A percentile compares a stretch with the other conserved stretches of the same genome.
Evolutionary conservation across 2,888 invertebrate genomes (phyloP).

Genomic region (Coelinius sp.): DNA sequence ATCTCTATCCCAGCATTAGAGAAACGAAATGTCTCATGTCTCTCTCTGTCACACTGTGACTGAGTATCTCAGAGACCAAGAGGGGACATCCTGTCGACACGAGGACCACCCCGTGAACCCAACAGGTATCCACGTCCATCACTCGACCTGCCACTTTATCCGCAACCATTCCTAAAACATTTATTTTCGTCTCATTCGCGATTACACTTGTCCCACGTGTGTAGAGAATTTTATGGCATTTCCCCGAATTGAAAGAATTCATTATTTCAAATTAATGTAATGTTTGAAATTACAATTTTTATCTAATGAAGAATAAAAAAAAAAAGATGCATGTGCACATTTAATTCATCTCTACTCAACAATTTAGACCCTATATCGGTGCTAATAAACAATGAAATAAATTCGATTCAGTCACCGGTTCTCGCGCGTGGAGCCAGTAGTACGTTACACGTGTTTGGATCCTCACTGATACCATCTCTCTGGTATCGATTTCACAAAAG

Average conservation of each 20-base stretch:
- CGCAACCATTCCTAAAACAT: conserved; percentile 6
- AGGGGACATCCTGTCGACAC: conserved; percentile 55
- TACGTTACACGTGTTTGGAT: conserved; percentile 70
- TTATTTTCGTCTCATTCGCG: conserved; percentile 12
- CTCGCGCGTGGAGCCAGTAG: conserved; percentile 57
- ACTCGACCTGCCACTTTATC: conserved; percentile 58
- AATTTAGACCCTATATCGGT: conserved; percentile 9
- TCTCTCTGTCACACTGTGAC: conserved; percentile 36
- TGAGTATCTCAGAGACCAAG: not conserved
- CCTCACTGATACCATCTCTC: conserved; percentile 65
- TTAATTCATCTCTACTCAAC: not conserved
- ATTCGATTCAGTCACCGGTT: conserved; percentile 61
- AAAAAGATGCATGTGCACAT: not conserved
- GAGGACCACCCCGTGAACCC: conserved; percentile 65
- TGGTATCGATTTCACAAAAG: conserved; percentile 70
- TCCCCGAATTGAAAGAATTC: not conserved
- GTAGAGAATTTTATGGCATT: not conserved
- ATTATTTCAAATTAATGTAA: not conserved
- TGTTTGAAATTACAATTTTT: not conserved
- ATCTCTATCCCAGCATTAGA: conserved; percentile 47
- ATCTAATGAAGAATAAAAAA: not conserved
- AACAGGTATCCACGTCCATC: conserved; percentile 66
- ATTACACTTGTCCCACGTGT: not conserved
- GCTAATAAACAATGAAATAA: conserved; percentile 62
- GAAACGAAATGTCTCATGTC: conserved; percentile 13